Evolutionary conservation across 1,140 invertebrate species (phyloP).

Genomic region (Scaptomyza montana): DNA sequence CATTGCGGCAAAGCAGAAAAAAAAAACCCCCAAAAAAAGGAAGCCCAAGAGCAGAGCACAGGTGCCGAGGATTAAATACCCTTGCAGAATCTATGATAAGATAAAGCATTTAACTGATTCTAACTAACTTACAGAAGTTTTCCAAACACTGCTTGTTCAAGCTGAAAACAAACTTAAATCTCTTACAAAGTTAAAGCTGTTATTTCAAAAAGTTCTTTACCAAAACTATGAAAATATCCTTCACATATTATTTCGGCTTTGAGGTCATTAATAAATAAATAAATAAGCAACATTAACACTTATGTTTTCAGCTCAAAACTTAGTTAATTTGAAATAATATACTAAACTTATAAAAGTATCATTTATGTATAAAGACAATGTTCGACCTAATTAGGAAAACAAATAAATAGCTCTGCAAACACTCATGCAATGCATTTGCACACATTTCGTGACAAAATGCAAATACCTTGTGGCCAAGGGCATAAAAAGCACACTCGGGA

Average conservation of each 20-base stretch:
- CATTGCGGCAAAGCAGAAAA: constrained; percentile 41
- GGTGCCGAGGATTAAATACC: constrained; percentile 12
- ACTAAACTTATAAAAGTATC: not conserved
- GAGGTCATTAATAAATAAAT: too few species aligned
- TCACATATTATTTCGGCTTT: too few species aligned
- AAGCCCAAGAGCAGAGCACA: not conserved
- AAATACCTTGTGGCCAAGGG: not conserved
- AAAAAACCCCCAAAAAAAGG: not conserved
- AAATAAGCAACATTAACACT: too few species aligned
- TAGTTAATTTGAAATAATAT: not conserved
- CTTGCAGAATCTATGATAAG: not conserved
- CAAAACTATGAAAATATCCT: too few species aligned
- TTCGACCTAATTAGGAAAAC: not conserved
- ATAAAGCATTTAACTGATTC: not conserved
- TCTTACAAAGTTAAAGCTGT: too few species aligned
- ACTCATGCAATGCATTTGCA: constrained; percentile 4
- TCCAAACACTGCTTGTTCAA: not conserved
- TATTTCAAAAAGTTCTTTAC: too few species aligned
- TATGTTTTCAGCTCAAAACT: too few species aligned
- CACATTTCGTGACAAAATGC: constrained; percentile 22
- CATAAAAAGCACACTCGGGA: constrained; percentile 50
- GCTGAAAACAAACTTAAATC: not conserved
- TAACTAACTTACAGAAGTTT: not conserved
- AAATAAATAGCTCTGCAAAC: not conserved
- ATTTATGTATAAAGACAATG: not conserved